A percentile compares a stretch with the other conserved stretches of the same genome.
These are phyloP conservation scores for Melanotaenia boesemani DNA, from an alignment of 2,797 vertebrate genomes.

Conservation along the genomic window DNA sequence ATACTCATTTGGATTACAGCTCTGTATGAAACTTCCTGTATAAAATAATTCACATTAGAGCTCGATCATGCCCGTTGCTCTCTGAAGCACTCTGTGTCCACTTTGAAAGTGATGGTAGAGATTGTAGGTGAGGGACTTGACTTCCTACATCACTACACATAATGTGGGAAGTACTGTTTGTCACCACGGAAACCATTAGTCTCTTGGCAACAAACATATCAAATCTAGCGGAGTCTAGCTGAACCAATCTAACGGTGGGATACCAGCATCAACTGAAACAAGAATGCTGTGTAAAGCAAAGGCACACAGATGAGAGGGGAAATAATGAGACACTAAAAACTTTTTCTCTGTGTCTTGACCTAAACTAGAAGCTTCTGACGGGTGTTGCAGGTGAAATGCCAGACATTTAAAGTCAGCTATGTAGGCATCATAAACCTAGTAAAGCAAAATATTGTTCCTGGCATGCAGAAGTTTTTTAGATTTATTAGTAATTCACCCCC, in stretches of 20 bases:
- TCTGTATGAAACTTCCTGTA: slow-evolving; percentile 1
- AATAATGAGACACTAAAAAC: slow-evolving; percentile 29
- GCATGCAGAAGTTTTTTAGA: slow-evolving; percentile 35
- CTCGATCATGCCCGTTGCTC: slow-evolving; percentile 23
- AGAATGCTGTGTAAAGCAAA: slow-evolving; percentile 3
- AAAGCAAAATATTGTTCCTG: slow-evolving; percentile 13
- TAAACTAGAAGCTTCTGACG: slow-evolving; percentile 1
- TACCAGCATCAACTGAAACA: slow-evolving; percentile 66
- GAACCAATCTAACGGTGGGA: slow-evolving; percentile 89
- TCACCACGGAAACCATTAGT: slow-evolving; percentile 93
- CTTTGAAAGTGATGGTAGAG: slow-evolving; percentile 32
- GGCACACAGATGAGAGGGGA: slow-evolving; percentile 14
- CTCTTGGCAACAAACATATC: slow-evolving; percentile 92
- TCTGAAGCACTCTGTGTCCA: slow-evolving; percentile 24
- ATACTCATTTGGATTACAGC: background rate
- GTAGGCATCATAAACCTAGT: slow-evolving; percentile 15
- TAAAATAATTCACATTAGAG: no score
- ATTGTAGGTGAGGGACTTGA: slow-evolving; percentile 55
- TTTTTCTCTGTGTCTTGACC: background rate
- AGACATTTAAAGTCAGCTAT: slow-evolving; percentile 6
- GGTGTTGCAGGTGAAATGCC: background rate
- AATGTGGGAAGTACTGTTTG: slow-evolving; percentile 84
- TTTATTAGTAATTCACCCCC: slow-evolving; percentile 47
- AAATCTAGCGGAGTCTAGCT: slow-evolving; percentile 78
- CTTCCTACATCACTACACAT: slow-evolving; percentile 82